Conservation (phyloP, 2,113 vertebrate species). For the Promerops cafer region DNA sequence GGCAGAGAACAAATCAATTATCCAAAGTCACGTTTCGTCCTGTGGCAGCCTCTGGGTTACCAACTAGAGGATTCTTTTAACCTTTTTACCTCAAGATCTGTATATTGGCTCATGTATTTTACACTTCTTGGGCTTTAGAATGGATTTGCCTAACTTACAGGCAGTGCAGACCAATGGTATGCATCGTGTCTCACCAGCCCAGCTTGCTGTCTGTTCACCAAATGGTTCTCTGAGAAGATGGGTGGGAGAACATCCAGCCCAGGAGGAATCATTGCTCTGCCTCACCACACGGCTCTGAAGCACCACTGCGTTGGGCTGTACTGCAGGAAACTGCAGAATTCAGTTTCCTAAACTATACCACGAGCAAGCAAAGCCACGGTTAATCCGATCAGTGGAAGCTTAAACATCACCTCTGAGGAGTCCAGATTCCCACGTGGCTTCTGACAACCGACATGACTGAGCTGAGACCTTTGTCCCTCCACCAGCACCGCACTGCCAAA, state of each 20-base stretch:
- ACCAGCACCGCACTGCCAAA: not conserved
- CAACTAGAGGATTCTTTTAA: not conserved
- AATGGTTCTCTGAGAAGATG: not conserved
- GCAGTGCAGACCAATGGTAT: not conserved
- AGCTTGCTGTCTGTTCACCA: not conserved
- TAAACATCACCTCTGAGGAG: not conserved
- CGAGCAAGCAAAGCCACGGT: not conserved
- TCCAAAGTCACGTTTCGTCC: not conserved
- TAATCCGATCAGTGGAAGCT: not conserved
- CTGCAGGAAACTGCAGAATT: not conserved
- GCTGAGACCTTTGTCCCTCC: not conserved
- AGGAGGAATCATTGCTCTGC: fast-evolving
- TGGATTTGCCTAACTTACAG: not conserved
- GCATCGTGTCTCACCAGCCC: not conserved
- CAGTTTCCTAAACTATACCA: not conserved
- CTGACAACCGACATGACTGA: not conserved
- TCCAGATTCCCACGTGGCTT: not conserved
- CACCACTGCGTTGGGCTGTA: not conserved
- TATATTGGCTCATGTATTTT: not conserved
- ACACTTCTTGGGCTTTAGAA: not conserved
- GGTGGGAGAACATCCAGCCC: not conserved
- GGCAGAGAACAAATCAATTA: not conserved
- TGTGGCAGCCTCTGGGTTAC: not conserved
- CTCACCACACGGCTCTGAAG: not conserved
- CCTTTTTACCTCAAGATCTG: not conserved